Evolutionary conservation across 1,140 invertebrate genomes (phyloP).

Genomic region (Carposina sasakii): DNA sequence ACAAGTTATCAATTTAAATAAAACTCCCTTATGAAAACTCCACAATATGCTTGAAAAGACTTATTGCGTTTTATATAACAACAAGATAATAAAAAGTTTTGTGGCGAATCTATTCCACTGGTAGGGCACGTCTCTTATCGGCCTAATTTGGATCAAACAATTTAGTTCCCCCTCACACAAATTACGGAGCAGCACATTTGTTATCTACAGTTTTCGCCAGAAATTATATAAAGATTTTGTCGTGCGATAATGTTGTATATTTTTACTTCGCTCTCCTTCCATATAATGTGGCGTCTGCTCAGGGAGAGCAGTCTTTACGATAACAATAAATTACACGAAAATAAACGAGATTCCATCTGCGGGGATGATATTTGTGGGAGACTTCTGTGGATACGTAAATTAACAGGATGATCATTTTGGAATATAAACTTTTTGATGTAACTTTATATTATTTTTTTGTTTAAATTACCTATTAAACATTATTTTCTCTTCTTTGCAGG

Average conservation of each 20-base stretch:
- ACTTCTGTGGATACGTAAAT: too few species aligned
- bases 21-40: too few species aligned
- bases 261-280: slow-evolving; percentile 36
- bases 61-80: slow-evolving; percentile 15
- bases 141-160: slow-evolving; percentile 58
- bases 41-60: slow-evolving; percentile 16
- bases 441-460: too few species aligned
- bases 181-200: slow-evolving; percentile 52
- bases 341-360: slow-evolving; percentile 40
- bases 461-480: too few species aligned
- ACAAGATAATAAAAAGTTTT: slow-evolving; percentile 41
- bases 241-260: slow-evolving; percentile 53
- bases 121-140: slow-evolving; percentile 46
- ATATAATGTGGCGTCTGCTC: slow-evolving; percentile 25
- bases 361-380: slow-evolving; percentile 25
- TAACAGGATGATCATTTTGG: too few species aligned
- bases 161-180: slow-evolving; percentile 47
- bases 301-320: slow-evolving; percentile 41
- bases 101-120: slow-evolving; percentile 26
- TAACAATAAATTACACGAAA: slow-evolving; percentile 50
- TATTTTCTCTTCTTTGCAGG: slow-evolving; percentile 47
- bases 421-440: too few species aligned
- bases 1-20: too few species aligned
- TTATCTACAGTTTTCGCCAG: slow-evolving; percentile 54
- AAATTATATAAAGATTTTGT: slow-evolving; percentile 65